phyloP scores from a whole-genome alignment of 2,888 invertebrate genomes.

The Heteromyza rotundicornis region DNA sequence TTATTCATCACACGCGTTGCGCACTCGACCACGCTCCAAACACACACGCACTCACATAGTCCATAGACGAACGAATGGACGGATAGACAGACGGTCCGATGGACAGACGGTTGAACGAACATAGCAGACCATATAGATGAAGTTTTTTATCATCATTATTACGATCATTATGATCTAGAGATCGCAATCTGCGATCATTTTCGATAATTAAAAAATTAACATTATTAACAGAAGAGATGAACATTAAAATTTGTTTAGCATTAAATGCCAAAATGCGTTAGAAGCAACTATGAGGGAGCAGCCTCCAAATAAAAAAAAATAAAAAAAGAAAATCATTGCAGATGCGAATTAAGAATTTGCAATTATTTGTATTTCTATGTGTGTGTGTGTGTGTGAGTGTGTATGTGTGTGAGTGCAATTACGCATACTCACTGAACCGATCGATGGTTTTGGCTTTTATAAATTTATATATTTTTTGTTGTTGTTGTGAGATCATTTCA shows the following conservation, averaged over 20 bases:
- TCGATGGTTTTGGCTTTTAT: too few species aligned
- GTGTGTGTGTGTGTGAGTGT: background rate
- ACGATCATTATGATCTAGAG: too few species aligned
- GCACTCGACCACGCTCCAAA: background rate
- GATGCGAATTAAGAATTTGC: background rate
- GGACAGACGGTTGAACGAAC: too few species aligned
- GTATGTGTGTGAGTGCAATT: conserved; percentile 5
- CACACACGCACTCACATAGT: background rate
- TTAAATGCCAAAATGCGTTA: conserved; percentile 37
- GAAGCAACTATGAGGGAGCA: too few species aligned
- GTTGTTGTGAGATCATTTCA: conserved; percentile 1
- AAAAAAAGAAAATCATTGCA: background rate
- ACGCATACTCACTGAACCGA: conserved; percentile 6
- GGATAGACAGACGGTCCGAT: too few species aligned
- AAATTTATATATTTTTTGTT: too few species aligned
- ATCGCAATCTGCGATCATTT: background rate
- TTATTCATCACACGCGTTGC: background rate
- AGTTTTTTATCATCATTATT: conserved; percentile 2
- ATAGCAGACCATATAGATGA: too few species aligned
- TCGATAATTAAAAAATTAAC: background rate
- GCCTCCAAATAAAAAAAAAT: too few species aligned
- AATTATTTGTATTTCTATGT: too few species aligned
- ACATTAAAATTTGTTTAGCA: conserved; percentile 41
- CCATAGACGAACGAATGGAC: too few species aligned
- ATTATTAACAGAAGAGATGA: background rate